Percentiles rank a stretch among this genome's conserved stretches.
Conservation (phyloP, 2,113 vertebrate genomes). For the Tenrec ecaudatus region DNA sequence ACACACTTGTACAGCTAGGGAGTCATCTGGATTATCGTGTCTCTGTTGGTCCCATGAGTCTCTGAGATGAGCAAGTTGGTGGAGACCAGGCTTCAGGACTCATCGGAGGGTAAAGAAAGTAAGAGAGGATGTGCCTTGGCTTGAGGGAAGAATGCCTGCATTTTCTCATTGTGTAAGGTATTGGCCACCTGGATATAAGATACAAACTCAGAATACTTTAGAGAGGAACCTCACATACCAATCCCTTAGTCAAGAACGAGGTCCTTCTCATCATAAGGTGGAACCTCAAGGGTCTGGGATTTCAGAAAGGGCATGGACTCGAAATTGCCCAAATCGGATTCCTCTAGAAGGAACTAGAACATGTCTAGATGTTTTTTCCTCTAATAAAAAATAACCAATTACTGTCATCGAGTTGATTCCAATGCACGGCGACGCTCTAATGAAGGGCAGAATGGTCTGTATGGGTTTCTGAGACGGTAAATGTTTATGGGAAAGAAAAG, state of each 20-base stretch:
- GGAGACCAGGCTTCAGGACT: not conserved
- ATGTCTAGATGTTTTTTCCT: not conserved
- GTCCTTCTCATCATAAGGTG: not conserved
- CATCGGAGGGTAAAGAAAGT: not conserved
- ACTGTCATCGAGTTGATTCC: too few species aligned
- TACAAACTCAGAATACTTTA: not conserved
- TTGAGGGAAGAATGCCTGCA: too few species aligned
- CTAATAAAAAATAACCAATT: too few species aligned
- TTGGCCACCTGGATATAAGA: not conserved
- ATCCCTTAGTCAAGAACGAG: not conserved
- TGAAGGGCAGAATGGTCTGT: too few species aligned
- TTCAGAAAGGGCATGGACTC: not conserved
- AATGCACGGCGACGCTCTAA: too few species aligned
- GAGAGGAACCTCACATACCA: not conserved
- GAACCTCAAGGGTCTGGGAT: not conserved
- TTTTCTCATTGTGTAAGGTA: too few species aligned
- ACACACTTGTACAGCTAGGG: not conserved
- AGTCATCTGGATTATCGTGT: not conserved
- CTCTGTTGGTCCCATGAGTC: not conserved
- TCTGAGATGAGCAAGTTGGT: not conserved
- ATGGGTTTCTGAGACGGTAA: too few species aligned
- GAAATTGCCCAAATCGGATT: not conserved
- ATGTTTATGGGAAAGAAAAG: too few species aligned
- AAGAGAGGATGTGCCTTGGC: not conserved
- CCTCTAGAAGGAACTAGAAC: not conserved